Evolutionary conservation across 2,888 invertebrate genomes (phyloP).

Genomic region (Lasioglossum leucozonium): DNA sequence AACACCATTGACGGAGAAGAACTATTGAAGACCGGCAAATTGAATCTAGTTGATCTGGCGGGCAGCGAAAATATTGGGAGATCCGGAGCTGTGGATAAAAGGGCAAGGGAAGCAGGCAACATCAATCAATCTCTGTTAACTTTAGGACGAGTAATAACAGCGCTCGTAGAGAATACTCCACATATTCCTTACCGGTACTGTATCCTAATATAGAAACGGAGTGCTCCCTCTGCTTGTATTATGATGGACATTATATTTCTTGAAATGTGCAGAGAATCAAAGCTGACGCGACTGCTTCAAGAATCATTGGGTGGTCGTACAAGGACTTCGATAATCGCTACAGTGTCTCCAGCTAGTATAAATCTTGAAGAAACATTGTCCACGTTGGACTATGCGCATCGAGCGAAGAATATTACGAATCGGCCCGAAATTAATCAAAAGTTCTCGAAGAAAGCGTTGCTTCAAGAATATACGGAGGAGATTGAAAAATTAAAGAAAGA

Average conservation of each 20-base stretch:
- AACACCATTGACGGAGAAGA: conserved; percentile 95
- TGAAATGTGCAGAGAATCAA: conserved; percentile 91
- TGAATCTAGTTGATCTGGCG: conserved; percentile 98
- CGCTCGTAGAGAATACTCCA: conserved; percentile 95
- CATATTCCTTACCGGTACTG: conserved; percentile 96
- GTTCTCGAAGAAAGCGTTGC: conserved; percentile 92
- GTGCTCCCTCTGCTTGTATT: neutral
- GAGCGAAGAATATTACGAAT: conserved; percentile 97
- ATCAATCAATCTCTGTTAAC: conserved; percentile 98
- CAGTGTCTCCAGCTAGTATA: conserved; percentile 94
- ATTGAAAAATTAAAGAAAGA: conserved; percentile 95
- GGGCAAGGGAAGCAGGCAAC: conserved; percentile 97
- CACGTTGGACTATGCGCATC: conserved; percentile 97
- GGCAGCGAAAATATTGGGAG: conserved; percentile 98
- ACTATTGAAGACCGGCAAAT: conserved; percentile 96
- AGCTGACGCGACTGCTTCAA: conserved; percentile 96
- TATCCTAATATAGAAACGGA: neutral
- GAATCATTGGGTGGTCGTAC: conserved; percentile 98
- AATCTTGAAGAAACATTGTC: conserved; percentile 97
- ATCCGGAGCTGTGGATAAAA: conserved; percentile 95
- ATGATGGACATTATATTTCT: neutral
- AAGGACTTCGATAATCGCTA: conserved; percentile 98
- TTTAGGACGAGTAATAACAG: conserved; percentile 97
- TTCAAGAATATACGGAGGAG: conserved; percentile 95
- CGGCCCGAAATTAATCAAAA: conserved; percentile 97